phyloP scores from a whole-genome alignment of 2,113 vertebrate genomes.

The Lates calcarifer region DNA sequence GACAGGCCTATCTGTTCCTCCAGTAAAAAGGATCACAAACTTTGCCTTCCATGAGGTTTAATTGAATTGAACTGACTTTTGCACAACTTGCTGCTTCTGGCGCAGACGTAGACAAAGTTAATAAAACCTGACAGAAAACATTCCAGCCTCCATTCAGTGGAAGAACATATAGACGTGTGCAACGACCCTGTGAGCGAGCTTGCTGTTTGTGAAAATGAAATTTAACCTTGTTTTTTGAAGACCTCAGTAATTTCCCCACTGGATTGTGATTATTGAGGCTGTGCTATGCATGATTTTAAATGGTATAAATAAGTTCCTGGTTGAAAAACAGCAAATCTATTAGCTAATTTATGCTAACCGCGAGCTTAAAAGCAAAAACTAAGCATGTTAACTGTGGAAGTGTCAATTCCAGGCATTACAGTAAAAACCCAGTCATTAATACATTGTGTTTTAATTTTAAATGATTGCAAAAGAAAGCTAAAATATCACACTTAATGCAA shows the following conservation, averaged over 20 bases:
- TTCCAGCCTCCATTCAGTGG: background rate
- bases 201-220: slow-evolving; percentile 11
- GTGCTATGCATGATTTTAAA: background rate
- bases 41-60: background rate
- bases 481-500: background rate
- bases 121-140: background rate
- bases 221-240: slow-evolving; percentile 1
- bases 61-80: slow-evolving; percentile 1
- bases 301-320: slow-evolving; percentile 8
- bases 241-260: background rate
- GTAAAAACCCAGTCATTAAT: background rate
- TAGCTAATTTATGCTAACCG: slow-evolving; percentile 4
- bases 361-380: background rate
- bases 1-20: background rate
- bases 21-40: slow-evolving; percentile 2
- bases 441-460: background rate
- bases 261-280: background rate
- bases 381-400: slow-evolving; percentile 16
- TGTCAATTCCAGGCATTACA: background rate
- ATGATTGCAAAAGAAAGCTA: background rate
- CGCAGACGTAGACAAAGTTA: background rate
- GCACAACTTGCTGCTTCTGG: background rate
- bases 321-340: background rate
- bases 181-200: background rate
- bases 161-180: background rate